A percentile compares a stretch with the other conserved stretches of the same genome.
Evolutionary conservation across 92 coral and sea anemone species (phyloP).

Genomic region (Actinernus sp.): DNA sequence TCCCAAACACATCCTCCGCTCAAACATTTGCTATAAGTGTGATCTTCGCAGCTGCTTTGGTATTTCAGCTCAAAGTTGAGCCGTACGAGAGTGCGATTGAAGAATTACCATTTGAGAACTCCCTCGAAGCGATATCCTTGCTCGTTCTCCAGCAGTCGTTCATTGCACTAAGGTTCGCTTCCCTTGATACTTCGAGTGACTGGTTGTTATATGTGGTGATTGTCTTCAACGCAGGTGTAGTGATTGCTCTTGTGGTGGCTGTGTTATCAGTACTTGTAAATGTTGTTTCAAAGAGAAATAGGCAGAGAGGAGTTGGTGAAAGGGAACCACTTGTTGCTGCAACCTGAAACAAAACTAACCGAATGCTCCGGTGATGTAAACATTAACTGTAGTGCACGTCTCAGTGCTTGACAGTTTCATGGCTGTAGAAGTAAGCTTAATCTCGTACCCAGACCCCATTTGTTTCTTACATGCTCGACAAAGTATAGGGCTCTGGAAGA

Average conservation of each 20-base stretch:
- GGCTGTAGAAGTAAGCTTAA: too few species aligned
- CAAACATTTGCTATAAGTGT: conserved; percentile 62
- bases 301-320: too few species aligned
- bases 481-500: too few species aligned
- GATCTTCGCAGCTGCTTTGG: conserved; percentile 31
- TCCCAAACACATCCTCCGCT: conserved; percentile 50
- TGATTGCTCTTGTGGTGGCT: background rate
- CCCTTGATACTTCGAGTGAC: conserved; percentile 5
- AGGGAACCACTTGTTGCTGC: too few species aligned
- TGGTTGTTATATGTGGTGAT: conserved; percentile 38
- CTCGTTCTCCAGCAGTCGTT: conserved; percentile 55
- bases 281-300: too few species aligned
- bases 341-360: too few species aligned
- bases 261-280: background rate
- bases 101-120: conserved; percentile 36
- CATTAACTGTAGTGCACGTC: too few species aligned
- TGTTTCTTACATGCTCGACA: too few species aligned
- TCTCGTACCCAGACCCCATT: too few species aligned
- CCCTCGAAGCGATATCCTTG: conserved; percentile 42
- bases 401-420: too few species aligned
- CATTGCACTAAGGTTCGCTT: conserved; percentile 49
- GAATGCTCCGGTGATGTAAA: too few species aligned
- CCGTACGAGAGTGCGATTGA: conserved; percentile 31
- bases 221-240: conserved; percentile 10
- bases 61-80: conserved; percentile 43